Percentiles rank a stretch among this genome's conserved stretches.
phyloP scores from a whole-genome alignment of 2,113 vertebrate genomes.

The Mixornis gularis region DNA sequence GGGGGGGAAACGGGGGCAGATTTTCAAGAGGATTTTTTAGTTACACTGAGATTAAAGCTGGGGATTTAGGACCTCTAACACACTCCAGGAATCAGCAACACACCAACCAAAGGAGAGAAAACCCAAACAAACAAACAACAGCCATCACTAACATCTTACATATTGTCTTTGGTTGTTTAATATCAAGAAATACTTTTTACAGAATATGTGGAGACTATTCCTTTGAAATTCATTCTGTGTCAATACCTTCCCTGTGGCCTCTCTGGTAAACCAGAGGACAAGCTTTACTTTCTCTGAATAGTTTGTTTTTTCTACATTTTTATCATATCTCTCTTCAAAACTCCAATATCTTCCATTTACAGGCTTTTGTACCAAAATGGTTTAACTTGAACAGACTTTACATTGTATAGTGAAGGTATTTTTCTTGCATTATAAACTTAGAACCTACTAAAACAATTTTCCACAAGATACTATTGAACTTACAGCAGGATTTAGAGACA shows the following conservation, averaged over 20 bases:
- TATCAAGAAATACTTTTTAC: slow-evolving; percentile 59
- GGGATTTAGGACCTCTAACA: not conserved
- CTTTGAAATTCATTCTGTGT: not conserved
- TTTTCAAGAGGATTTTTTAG: not conserved
- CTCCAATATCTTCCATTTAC: not conserved
- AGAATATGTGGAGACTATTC: slow-evolving; percentile 32
- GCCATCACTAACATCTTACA: slow-evolving; percentile 16
- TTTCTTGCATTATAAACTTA: not conserved
- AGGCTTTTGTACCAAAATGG: not conserved
- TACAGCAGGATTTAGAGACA: slow-evolving; percentile 43
- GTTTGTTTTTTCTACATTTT: not conserved
- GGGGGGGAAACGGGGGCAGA: not conserved
- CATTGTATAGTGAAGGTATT: not conserved
- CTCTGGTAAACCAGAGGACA: not conserved
- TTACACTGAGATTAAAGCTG: not conserved
- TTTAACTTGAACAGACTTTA: not conserved
- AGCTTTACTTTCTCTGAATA: not conserved
- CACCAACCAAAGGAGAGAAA: not conserved
- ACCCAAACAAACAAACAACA: not conserved
- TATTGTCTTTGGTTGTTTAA: slow-evolving; percentile 63
- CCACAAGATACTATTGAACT: slow-evolving; percentile 14
- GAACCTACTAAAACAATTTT: slow-evolving; percentile 13
- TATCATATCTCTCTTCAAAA: not conserved
- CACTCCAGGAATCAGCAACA: not conserved
- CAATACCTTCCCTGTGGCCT: not conserved